Conservation (phyloP, 2,888 invertebrate species). For the Frankliniella intonsa region DNA sequence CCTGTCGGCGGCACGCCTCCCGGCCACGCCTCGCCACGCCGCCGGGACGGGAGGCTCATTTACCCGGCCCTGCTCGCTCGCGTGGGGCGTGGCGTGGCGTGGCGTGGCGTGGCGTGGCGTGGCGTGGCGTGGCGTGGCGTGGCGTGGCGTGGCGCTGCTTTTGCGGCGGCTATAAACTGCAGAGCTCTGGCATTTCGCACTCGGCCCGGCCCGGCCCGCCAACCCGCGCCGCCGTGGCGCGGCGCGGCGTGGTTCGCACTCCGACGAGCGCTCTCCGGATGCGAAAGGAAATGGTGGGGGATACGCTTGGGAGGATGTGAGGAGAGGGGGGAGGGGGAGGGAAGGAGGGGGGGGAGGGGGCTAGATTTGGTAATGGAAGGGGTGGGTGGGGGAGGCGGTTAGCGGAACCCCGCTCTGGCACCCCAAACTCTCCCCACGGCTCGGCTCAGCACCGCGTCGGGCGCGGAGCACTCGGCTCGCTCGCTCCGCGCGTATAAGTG, state of each 20-base stretch:
- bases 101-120: not conserved
- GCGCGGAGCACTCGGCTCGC: no score
- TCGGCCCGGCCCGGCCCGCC: not conserved
- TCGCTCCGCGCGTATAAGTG: not conserved
- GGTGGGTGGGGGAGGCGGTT: not conserved
- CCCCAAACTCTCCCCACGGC: not conserved
- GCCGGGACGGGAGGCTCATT: not conserved
- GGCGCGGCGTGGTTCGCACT: not conserved
- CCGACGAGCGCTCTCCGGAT: not conserved
- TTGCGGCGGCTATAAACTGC: conserved; percentile 24
- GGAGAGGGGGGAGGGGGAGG: not conserved
- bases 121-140: not conserved
- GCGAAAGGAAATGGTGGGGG: conserved; percentile 6
- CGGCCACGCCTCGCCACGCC: not conserved
- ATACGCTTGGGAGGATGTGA: not conserved
- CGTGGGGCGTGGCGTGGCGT: not conserved
- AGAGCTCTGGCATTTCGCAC: conserved; percentile 21
- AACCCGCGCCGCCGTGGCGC: not conserved
- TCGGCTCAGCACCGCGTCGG: no score
- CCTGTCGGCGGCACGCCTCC: conserved; percentile 2
- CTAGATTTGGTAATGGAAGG: not conserved
- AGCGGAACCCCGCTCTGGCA: not conserved
- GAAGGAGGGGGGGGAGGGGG: not conserved
- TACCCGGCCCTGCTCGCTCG: not conserved
- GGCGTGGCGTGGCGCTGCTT: not conserved